A percentile compares a stretch with the other conserved stretches of the same genome.
phyloP scores from a whole-genome alignment of 2,113 vertebrate genomes.

The Cnemophilus loriae region DNA sequence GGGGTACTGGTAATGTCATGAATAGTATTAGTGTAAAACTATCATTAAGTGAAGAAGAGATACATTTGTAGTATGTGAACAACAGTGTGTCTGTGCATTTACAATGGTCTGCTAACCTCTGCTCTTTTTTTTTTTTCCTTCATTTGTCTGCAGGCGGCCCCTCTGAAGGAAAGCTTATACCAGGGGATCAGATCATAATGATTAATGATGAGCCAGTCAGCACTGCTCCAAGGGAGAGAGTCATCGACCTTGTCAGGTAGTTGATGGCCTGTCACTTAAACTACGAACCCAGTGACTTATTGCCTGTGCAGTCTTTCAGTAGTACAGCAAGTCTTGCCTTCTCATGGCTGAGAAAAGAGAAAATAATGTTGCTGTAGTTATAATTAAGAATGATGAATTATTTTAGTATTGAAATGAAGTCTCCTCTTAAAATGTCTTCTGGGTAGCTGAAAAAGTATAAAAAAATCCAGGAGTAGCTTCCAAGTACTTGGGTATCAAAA shows the following conservation, averaged over 20 bases:
- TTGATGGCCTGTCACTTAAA: slow-evolving; percentile 43
- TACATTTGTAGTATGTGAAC: neutral
- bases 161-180: slow-evolving; percentile 93
- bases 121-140: neutral
- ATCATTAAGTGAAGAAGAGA: neutral
- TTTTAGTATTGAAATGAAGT: neutral
- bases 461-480: neutral
- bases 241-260: slow-evolving; percentile 99
- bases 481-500: neutral
- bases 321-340: neutral
- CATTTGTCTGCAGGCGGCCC: slow-evolving; percentile 84
- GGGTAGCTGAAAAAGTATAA: neutral
- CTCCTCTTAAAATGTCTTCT: neutral
- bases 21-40: neutral
- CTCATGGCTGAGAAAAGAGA: neutral
- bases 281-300: neutral
- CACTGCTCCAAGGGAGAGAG: slow-evolving; percentile 90
- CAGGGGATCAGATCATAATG: slow-evolving; percentile 98
- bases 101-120: slow-evolving; percentile 18
- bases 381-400: neutral
- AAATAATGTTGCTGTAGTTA: neutral
- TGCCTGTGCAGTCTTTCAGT: neutral
- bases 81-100: neutral
- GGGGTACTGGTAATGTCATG: neutral
- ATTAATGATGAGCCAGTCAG: slow-evolving; percentile 97